Percentiles rank a stretch among this genome's conserved stretches.
Evolutionary conservation across 1,140 invertebrate genomes (phyloP).

Genomic region (Muscidifurax raptorellus): DNA sequence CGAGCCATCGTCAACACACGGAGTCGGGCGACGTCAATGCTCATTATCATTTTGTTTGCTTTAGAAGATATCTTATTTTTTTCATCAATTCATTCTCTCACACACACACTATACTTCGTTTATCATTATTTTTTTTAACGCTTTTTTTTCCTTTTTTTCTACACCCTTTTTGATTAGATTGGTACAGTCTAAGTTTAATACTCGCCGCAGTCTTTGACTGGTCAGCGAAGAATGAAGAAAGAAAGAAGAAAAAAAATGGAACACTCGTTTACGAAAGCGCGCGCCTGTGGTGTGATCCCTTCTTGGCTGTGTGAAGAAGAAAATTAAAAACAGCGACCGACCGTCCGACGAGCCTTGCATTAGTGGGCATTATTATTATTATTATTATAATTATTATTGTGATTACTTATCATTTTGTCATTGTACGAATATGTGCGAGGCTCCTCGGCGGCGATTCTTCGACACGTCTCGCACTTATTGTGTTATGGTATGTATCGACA

Average conservation of each 20-base stretch:
- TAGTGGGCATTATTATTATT: background rate
- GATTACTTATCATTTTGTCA: slow-evolving; percentile 2
- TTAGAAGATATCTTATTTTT: slow-evolving; percentile 43
- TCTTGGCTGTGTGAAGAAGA: slow-evolving; percentile 31
- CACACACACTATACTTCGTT: slow-evolving; percentile 17
- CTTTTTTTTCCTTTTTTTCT: slow-evolving; percentile 56
- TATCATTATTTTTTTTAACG: slow-evolving; percentile 20
- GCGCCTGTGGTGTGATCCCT: slow-evolving; percentile 37
- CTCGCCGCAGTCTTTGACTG: slow-evolving; percentile 74
- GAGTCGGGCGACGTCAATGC: slow-evolving; percentile 66
- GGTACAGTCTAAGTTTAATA: slow-evolving; percentile 76
- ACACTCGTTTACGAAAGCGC: slow-evolving; percentile 70
- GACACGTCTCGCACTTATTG: slow-evolving; percentile 10
- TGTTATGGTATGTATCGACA: slow-evolving; percentile 35
- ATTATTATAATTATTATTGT: background rate
- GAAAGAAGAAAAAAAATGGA: slow-evolving; percentile 66
- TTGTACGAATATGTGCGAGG: slow-evolving; percentile 23
- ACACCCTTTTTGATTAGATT: slow-evolving; percentile 74
- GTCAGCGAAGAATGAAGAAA: slow-evolving; percentile 59
- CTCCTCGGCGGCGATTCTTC: slow-evolving; percentile 35
- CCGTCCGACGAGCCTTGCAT: slow-evolving; percentile 40
- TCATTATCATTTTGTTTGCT: slow-evolving; percentile 54
- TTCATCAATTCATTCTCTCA: slow-evolving; percentile 37
- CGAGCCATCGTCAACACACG: slow-evolving; percentile 30
- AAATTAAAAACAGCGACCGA: slow-evolving; percentile 37